Conservation (phyloP, 2,113 vertebrate species). For the Butorides virescens region DNA sequence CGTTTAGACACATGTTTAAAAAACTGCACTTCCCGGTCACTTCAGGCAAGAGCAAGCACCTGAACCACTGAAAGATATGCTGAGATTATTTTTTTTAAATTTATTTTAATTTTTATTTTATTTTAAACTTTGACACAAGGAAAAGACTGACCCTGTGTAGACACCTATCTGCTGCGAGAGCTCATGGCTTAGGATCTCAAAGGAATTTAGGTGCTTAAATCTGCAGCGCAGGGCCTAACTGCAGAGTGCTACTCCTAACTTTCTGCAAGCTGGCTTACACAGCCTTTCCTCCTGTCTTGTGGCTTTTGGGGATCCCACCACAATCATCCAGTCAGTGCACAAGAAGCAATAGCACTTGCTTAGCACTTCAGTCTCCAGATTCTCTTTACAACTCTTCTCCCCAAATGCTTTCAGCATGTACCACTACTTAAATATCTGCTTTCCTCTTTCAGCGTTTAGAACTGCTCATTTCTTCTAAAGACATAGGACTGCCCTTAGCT, state of each 20-base stretch:
- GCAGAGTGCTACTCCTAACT: not conserved
- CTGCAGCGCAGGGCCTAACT: not conserved
- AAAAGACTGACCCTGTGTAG: not conserved
- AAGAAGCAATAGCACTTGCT: not conserved
- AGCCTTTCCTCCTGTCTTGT: not conserved
- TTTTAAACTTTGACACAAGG: not conserved
- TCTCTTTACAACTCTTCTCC: not conserved
- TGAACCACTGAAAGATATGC: not conserved
- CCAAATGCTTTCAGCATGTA: not conserved
- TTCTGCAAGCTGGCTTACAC: not conserved
- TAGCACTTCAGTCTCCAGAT: not conserved
- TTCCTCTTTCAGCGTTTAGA: not conserved
- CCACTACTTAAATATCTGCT: not conserved
- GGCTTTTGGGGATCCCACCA: not conserved
- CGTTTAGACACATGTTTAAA: rapidly evolving
- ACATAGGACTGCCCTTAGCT: not conserved
- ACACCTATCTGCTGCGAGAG: not conserved
- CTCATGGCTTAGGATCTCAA: not conserved
- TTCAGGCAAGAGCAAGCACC: not conserved
- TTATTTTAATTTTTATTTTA: not conserved
- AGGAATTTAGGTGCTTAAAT: not conserved
- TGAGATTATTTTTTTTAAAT: not conserved
- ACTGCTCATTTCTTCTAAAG: not conserved
- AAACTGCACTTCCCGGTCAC: not conserved
- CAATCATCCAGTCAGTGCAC: not conserved